Evolutionary conservation across 2,113 vertebrate genomes (phyloP).

Genomic region (Seriola aureovittata): DNA sequence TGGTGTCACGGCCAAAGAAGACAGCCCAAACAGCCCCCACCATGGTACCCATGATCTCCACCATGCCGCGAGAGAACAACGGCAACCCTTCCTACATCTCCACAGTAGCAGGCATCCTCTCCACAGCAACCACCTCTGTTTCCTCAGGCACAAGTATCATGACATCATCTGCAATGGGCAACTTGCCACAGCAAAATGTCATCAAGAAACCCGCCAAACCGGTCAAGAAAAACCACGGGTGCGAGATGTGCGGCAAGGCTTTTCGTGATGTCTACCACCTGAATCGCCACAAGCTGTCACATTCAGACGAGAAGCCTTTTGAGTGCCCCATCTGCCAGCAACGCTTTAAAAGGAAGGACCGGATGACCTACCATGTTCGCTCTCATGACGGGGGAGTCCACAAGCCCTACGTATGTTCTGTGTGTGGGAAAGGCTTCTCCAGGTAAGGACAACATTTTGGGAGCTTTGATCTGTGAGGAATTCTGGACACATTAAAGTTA

Average conservation of each 20-base stretch:
- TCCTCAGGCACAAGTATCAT: constrained; percentile 87
- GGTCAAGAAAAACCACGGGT: constrained; percentile 99
- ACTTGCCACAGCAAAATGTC: constrained; percentile 84
- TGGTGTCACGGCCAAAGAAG: constrained; percentile 99
- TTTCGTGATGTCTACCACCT: constrained; percentile 99
- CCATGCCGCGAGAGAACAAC: constrained; percentile 93
- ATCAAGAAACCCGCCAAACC: constrained; percentile 97
- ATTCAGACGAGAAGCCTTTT: constrained; percentile 98
- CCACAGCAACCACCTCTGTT: constrained; percentile 95
- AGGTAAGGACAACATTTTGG: constrained; percentile 85
- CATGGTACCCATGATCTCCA: constrained; percentile 95
- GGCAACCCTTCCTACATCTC: constrained; percentile 93
- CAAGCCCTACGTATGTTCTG: constrained; percentile 98
- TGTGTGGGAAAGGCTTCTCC: constrained; percentile 99
- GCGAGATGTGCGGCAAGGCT: constrained; percentile 99
- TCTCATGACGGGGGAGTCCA: constrained; percentile 98
- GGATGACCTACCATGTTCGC: constrained; percentile 99
- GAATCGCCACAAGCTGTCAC: constrained; percentile 98
- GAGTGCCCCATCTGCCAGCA: constrained; percentile 99
- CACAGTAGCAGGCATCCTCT: constrained; percentile 95
- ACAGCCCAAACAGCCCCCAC: constrained; percentile 91
- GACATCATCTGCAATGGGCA: constrained; percentile 78
- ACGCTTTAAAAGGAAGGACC: constrained; percentile 99
- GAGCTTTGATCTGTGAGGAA: background rate
- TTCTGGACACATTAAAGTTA: background rate